Evolutionary conservation across 2,113 vertebrate species (phyloP), one percentile per base, ranked within the genome.

Genomic region (Muntiacus muntjak): DNA sequence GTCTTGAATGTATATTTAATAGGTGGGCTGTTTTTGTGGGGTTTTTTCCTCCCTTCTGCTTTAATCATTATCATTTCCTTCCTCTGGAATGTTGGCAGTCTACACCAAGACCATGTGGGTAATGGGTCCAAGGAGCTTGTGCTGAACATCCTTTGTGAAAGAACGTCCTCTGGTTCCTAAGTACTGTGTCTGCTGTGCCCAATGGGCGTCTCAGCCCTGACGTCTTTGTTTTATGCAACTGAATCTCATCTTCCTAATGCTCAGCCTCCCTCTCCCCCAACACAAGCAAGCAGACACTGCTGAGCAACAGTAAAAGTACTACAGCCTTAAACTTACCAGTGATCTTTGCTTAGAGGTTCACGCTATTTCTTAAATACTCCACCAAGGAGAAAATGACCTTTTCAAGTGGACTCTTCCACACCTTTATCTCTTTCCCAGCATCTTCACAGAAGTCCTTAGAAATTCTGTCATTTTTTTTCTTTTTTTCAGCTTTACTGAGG

Each of bases 21-120:
- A 76, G 58, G 79, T 36, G 54, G 74, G 0, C 15, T 74, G 47
- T 50, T 92, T 96, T 79, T 40, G 50, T 60, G 10, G 1, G 14
- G 3, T 47, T 96, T 40, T 67, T 81, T 74, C 76, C 76, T 57
- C 10, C 67, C n/a, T 55, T 47, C 43, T 19, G 11, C 28, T 47
- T 94, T 71, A 60, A 15, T 82, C 36, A 89, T 74, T 81, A 64
- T 78, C 58, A 67, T 84, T 84, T 88, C n/a, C 19, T 91, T 62
- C 45, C n/a, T 89, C 28, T 10, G 13, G 40, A 43, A 76, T 94
- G 3, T 67, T 64, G 45, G 8, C 52, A 81, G 13, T 43, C 43
- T 89, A 74, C 19, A 55, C 21, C 7, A 17, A 85, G 60, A 62
- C 33, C 13, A 12, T 60, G 25, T 17, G 26, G 4, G 85, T 60